These are phyloP conservation scores for Trichogramma pretiosum DNA, from an alignment of 1,140 invertebrate genomes.

Conservation along the genomic window DNA sequence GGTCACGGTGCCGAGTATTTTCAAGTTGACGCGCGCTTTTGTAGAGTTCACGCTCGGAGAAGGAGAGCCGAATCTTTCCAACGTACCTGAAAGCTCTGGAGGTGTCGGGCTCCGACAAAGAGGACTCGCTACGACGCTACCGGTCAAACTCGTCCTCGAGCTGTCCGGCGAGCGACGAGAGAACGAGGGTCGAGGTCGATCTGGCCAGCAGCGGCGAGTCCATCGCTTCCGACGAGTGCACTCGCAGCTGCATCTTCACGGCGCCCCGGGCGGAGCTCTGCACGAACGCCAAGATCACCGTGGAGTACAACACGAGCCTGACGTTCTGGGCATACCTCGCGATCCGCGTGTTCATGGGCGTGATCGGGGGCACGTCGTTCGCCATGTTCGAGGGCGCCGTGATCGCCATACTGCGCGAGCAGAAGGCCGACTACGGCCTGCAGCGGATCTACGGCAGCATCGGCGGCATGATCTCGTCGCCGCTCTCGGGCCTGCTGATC, in stretches of 20 bases:
- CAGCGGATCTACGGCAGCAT: constrained; percentile 71
- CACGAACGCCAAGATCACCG: constrained; percentile 48
- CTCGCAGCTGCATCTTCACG: constrained; percentile 48
- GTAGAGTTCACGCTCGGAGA: background rate
- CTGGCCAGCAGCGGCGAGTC: background rate
- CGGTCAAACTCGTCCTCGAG: background rate
- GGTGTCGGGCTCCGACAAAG: background rate
- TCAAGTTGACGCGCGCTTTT: no score
- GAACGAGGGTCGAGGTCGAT: background rate
- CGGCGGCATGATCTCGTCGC: constrained; percentile 71
- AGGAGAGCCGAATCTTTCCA: background rate
- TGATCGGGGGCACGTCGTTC: constrained; percentile 64
- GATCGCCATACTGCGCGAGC: constrained; percentile 66
- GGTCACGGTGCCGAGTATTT: no score
- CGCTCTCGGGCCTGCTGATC: constrained; percentile 65
- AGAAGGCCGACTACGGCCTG: constrained; percentile 70
- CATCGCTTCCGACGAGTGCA: constrained; percentile 30
- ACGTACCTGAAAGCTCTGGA: constrained; percentile 2
- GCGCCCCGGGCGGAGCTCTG: constrained; percentile 51
- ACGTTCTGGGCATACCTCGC: constrained; percentile 72
- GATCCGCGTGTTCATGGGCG: constrained; percentile 56
- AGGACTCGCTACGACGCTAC: constrained; percentile 2
- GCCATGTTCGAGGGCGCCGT: constrained; percentile 78
- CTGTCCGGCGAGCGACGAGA: background rate
- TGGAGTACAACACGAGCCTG: constrained; percentile 54